Conservation (phyloP, 2,888 invertebrate species). For the Polydrusus tereticollis region DNA sequence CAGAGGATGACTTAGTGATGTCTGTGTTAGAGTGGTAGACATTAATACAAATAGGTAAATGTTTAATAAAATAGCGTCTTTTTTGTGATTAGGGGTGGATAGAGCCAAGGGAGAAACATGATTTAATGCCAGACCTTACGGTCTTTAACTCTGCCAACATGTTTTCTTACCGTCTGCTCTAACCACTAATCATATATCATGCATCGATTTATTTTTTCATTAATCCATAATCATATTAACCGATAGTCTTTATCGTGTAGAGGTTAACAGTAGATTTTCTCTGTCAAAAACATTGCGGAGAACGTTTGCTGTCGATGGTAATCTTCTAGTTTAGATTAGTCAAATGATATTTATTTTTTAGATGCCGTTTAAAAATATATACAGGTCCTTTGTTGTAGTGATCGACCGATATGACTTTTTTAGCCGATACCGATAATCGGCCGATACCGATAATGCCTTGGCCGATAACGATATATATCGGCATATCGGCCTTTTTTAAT, state of each 20-base stretch:
- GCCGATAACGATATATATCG: no score
- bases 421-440: no score
- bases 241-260: neutral
- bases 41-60: constrained; percentile 21
- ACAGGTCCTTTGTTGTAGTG: no score
- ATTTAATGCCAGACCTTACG: neutral
- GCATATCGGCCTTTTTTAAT: no score
- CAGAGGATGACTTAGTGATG: constrained; percentile 22
- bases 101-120: neutral
- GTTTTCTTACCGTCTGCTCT: neutral
- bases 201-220: neutral
- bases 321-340: neutral
- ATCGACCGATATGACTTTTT: no score
- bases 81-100: neutral
- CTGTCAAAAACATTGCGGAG: neutral
- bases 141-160: neutral
- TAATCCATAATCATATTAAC: neutral
- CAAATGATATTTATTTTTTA: no score
- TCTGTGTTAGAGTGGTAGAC: constrained; percentile 20
- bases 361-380: no score
- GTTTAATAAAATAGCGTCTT: neutral
- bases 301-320: neutral
- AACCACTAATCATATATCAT: neutral
- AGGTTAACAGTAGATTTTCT: neutral
- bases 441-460: no score